Evolutionary conservation across 2,797 vertebrate genomes (phyloP).

Genomic region (Acanthopagrus latus): DNA sequence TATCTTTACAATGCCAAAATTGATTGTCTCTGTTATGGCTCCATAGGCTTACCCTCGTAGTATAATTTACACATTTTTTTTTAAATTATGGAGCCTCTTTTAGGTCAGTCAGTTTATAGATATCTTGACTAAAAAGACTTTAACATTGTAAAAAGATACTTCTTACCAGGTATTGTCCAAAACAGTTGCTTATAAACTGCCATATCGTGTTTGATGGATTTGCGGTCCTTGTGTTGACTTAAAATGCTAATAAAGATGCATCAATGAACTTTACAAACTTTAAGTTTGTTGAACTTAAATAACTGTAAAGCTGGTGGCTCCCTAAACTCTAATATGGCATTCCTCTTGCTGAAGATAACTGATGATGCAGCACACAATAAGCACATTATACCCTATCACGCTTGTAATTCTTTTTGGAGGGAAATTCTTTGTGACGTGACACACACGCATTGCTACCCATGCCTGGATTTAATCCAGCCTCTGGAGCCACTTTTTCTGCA

Average conservation of each 20-base stretch:
- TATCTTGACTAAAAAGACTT: background rate
- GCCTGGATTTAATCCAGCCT: conserved; percentile 54
- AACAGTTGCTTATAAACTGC: background rate
- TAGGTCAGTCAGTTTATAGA: background rate
- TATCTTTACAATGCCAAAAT: no score
- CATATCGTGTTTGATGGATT: conserved; percentile 3
- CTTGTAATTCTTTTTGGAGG: conserved; percentile 59
- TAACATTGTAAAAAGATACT: background rate
- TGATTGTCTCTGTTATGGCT: no score
- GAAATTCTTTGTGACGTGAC: conserved; percentile 62
- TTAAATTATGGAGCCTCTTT: background rate
- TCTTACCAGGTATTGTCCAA: background rate
- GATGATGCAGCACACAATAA: conserved; percentile 56
- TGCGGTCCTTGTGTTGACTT: background rate
- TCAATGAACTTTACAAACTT: background rate
- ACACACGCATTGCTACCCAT: conserved; percentile 59
- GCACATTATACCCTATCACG: conserved; percentile 58
- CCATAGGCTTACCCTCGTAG: no score
- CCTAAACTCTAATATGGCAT: conserved; percentile 13
- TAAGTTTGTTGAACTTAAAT: conserved; percentile 16
- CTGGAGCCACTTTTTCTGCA: conserved; percentile 16
- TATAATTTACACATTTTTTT: no score
- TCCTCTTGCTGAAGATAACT: conserved; percentile 42
- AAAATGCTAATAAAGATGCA: background rate
- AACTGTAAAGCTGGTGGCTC: conserved; percentile 21